Evolutionary conservation across 2,797 vertebrate species (phyloP).

Genomic region (Sternarchorhynchus goeldii): DNA sequence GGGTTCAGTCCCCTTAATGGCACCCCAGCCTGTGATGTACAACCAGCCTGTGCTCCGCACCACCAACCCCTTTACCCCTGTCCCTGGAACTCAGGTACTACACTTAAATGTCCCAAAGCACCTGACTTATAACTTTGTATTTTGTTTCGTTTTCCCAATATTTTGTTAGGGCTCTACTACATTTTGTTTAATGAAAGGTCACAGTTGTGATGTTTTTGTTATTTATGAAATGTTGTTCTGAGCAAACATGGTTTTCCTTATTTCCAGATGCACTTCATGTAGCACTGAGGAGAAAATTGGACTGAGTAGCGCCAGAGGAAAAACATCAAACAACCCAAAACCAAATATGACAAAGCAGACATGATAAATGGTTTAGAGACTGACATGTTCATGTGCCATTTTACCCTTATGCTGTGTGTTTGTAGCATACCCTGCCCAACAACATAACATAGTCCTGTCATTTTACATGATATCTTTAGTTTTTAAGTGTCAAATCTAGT

Average conservation of each 20-base stretch:
- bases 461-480: slow-evolving; percentile 56
- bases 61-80: slow-evolving; percentile 83
- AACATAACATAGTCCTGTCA: slow-evolving; percentile 53
- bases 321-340: slow-evolving; percentile 67
- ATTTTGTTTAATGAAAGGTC: background rate
- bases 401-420: slow-evolving; percentile 48
- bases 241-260: slow-evolving; percentile 46
- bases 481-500: slow-evolving; percentile 59
- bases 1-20: slow-evolving; percentile 82
- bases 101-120: background rate
- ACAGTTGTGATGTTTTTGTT: background rate
- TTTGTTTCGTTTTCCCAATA: background rate
- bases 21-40: slow-evolving; percentile 86
- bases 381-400: slow-evolving; percentile 52
- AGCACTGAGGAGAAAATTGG: slow-evolving; percentile 61
- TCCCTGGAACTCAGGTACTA: slow-evolving; percentile 85
- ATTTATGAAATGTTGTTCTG: slow-evolving; percentile 3
- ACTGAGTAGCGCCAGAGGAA: slow-evolving; percentile 58
- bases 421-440: slow-evolving; percentile 51
- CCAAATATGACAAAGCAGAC: slow-evolving; percentile 58
- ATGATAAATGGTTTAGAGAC: slow-evolving; percentile 53
- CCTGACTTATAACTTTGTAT: no score
- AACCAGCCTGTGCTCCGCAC: slow-evolving; percentile 85
- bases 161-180: background rate
- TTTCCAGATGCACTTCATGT: slow-evolving; percentile 85